A percentile compares a stretch with the other conserved stretches of the same genome.
Conservation (phyloP, 2,797 vertebrate species). For the Cichlasoma orientale region DNA sequence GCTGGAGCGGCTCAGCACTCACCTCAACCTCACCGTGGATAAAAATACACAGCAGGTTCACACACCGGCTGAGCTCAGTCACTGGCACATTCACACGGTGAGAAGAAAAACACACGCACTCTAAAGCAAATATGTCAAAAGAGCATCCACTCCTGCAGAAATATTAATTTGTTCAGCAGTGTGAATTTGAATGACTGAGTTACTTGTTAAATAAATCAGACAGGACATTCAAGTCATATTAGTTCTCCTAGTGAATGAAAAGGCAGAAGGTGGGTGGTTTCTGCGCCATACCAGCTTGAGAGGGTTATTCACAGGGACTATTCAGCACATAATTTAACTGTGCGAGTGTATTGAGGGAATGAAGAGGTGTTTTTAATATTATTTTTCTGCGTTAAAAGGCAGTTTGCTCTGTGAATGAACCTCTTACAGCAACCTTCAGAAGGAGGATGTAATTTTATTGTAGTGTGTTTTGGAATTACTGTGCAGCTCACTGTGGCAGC, state of each 20-base stretch:
- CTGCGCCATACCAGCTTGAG: background rate
- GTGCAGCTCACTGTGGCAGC: constrained; percentile 94
- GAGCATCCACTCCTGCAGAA: background rate
- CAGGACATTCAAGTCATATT: background rate
- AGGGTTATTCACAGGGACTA: background rate
- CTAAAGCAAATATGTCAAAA: background rate
- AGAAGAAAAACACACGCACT: constrained; percentile 41
- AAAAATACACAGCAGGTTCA: constrained; percentile 87
- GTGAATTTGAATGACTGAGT: background rate
- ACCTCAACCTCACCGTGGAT: constrained; percentile 93
- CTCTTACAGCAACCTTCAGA: background rate
- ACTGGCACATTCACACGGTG: constrained; percentile 91
- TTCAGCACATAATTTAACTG: background rate
- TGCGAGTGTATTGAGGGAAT: background rate
- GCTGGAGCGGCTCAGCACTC: constrained; percentile 89
- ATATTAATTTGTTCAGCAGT: background rate
- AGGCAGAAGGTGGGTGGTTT: background rate
- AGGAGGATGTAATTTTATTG: background rate
- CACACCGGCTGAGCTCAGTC: constrained; percentile 83
- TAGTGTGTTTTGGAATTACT: constrained; percentile 43
- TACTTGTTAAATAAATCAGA: background rate
- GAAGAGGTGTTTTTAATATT: background rate
- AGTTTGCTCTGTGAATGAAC: background rate
- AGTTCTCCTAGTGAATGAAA: background rate
- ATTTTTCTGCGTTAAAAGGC: background rate